Base-by-base conservation (phyloP, 2,797 vertebrate genomes). In the Siniperca scherzeri region DNA sequence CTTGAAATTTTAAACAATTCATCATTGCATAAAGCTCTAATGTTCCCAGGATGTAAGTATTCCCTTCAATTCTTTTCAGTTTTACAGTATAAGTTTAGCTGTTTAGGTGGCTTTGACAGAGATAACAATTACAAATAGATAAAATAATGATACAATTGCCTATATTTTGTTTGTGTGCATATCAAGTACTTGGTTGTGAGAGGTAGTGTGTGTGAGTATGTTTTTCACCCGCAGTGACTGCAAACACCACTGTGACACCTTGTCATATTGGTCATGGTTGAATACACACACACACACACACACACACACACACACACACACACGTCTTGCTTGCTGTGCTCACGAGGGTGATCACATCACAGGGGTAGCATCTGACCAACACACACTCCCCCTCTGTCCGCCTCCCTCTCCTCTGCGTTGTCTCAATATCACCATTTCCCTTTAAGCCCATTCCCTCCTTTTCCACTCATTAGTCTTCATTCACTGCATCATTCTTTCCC, bases 291-390 rank as follows among this genome's bases (percentile, higher is more conserved):
- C 72, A 65, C 1, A 65, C 62, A 72, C 74, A 67, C 74, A 65
- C 8, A 53, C 10, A 60, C 53, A 74, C 50, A 65, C 59, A 69
- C 30, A 44, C 60, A 73, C 46, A 70, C 46, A 65, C 62, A 46
- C 67, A 79, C 53, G 40, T 17, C n/a, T 40, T 50, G 68, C 78
- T 70, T 38, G 84, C 76, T 82, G 80, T 27, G 81, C 89, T 89
- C 87, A 90, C 73, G 12, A 82, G 87, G 85, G 76, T 6, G 22
- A 71, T 74, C 68, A 82, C 66, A 92, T 92, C 89, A 84, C 89
- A 83, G 84, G 78, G 80, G 75, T 53, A 87, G 86, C 90, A 83
- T 86, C 86, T 86, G 90, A 91, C 90, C 84, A 42, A 50, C 79
- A 62, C 77, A 42, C 83, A 56, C 60, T 40, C 52, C 7, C 7